Evolutionary conservation across 1,140 invertebrate species (phyloP).

Genomic region (Musca vetustissima): DNA sequence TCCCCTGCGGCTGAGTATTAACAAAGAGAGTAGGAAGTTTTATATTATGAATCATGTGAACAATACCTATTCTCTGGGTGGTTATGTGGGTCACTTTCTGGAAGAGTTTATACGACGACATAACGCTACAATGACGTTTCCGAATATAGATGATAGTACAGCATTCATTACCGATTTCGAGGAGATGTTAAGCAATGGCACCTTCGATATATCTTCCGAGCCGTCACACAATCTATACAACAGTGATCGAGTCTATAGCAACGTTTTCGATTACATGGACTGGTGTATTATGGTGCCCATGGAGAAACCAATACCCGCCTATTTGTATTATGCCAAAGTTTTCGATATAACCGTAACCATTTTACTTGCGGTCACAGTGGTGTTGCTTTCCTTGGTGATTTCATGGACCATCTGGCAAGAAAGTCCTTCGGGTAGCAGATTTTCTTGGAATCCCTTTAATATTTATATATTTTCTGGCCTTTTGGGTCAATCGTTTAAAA

Average conservation of each 20-base stretch:
- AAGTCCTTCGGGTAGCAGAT: neutral
- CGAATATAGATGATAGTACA: neutral
- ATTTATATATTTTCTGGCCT: neutral
- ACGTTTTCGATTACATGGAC: conserved; percentile 11
- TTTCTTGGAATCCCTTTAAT: neutral
- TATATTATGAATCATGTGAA: neutral
- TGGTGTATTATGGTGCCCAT: conserved; percentile 16
- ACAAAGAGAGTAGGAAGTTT: neutral
- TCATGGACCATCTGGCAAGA: neutral
- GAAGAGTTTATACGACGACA: neutral
- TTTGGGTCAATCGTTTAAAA: conserved; percentile 13
- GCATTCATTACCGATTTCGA: no score
- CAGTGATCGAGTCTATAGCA: neutral
- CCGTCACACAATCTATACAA: neutral
- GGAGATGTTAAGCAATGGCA: neutral
- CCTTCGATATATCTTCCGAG: neutral
- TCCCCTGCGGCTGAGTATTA: neutral
- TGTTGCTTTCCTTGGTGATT: neutral
- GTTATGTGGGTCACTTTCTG: neutral
- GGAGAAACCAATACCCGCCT: neutral
- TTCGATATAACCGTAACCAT: neutral
- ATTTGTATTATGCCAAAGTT: neutral
- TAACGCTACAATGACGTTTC: conserved; percentile 6
- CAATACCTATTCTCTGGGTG: neutral
- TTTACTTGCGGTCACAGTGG: neutral